phyloP scores from a whole-genome alignment of 2,888 invertebrate genomes.

The Syrista parreyssii region DNA sequence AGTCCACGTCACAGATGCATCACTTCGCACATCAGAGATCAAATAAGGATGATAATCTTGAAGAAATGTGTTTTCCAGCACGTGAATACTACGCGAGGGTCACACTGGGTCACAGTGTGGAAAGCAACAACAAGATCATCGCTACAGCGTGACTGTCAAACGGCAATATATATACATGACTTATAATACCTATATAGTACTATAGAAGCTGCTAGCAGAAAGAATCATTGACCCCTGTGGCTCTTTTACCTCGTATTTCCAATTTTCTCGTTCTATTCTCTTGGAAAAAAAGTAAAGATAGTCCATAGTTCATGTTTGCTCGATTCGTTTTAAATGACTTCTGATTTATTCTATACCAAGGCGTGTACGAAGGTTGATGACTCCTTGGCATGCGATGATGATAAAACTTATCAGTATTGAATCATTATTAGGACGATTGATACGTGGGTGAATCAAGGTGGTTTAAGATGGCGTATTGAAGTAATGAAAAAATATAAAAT shows the following conservation, averaged over 20 bases:
- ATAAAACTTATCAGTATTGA: not conserved
- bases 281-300: not conserved
- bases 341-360: not conserved
- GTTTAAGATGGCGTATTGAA: not conserved
- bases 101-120: not conserved
- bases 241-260: not conserved
- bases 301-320: not conserved
- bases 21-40: conserved; percentile 1
- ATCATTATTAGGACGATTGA: not conserved
- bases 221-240: not conserved
- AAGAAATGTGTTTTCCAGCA: not conserved
- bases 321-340: not conserved
- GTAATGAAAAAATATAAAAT: not conserved
- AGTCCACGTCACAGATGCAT: not conserved
- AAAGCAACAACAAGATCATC: not conserved
- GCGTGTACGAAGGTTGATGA: not conserved
- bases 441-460: not conserved
- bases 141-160: not conserved
- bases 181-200: not conserved
- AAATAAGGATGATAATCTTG: not conserved
- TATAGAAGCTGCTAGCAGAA: not conserved
- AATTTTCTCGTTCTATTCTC: not conserved
- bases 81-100: not conserved
- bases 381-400: not conserved
- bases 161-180: not conserved